These are phyloP conservation scores for Geotrupes spiniger DNA, from an alignment of 2,888 invertebrate genomes.

Conservation along the genomic window DNA sequence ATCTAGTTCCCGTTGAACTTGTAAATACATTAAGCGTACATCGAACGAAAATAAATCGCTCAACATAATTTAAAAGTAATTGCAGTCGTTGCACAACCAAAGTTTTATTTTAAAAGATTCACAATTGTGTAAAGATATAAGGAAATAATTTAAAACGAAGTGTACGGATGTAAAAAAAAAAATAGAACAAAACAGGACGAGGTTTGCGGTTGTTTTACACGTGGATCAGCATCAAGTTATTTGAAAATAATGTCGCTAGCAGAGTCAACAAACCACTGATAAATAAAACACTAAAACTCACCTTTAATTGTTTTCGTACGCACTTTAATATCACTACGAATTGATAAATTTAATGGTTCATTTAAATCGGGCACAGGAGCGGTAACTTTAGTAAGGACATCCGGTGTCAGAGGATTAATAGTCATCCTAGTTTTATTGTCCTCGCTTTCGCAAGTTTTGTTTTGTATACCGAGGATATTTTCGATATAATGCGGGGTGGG, in stretches of 20 bases:
- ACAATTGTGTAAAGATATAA: no score
- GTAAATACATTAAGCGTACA: no score
- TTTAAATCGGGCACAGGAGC: conserved; percentile 36
- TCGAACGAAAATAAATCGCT: no score
- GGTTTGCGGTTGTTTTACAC: conserved; percentile 27
- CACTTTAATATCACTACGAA: conserved; percentile 42
- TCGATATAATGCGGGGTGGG: conserved; percentile 87
- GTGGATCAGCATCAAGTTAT: conserved; percentile 8
- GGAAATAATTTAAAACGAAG: neutral
- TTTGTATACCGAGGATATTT: conserved; percentile 70
- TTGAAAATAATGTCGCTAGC: neutral
- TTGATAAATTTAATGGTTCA: conserved; percentile 48
- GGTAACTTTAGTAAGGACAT: conserved; percentile 30
- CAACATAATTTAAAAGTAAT: no score
- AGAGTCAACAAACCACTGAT: neutral
- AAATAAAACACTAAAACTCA: conserved; percentile 26
- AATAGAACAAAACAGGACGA: conserved; percentile 30
- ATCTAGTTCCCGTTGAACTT: no score
- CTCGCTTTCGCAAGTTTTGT: conserved; percentile 25
- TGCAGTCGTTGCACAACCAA: no score
- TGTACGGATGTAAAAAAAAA: conserved; percentile 24
- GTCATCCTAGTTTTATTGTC: conserved; percentile 25
- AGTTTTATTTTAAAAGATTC: no score
- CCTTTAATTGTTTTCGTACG: conserved; percentile 44
- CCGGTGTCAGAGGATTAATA: conserved; percentile 28